Conservation (phyloP, 2,888 invertebrate genomes). For the Venusia cambrica region DNA sequence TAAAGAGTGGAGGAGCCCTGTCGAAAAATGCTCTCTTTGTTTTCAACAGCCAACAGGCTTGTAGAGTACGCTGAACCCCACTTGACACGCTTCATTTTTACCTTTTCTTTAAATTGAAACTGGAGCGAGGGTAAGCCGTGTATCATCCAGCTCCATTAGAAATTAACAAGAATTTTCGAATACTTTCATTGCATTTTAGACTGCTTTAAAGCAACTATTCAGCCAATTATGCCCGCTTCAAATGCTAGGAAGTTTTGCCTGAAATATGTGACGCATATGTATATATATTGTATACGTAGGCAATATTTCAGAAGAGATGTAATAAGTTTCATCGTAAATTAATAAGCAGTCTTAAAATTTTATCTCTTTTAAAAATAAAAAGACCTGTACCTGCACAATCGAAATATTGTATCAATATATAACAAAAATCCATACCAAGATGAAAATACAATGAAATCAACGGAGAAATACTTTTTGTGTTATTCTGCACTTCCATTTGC, state of each 20-base stretch:
- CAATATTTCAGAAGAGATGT: constrained; percentile 5
- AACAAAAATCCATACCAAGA: not conserved
- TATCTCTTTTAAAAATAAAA: too few relatives aligned
- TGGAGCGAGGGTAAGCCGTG: constrained; percentile 54
- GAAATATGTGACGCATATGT: constrained; percentile 3
- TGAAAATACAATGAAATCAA: constrained; percentile 12
- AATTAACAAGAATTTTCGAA: constrained; percentile 48
- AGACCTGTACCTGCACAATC: too few relatives aligned
- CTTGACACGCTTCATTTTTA: constrained; percentile 75
- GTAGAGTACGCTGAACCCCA: constrained; percentile 65
- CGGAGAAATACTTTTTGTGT: constrained; percentile 12
- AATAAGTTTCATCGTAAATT: too few relatives aligned
- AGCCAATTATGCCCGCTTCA: constrained; percentile 16
- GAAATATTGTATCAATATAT: too few relatives aligned
- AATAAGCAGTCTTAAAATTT: too few relatives aligned
- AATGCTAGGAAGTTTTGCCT: constrained; percentile 15
- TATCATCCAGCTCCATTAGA: constrained; percentile 53
- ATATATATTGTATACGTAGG: constrained; percentile 6
- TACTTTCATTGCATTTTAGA: constrained; percentile 26
- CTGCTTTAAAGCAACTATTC: constrained; percentile 16
- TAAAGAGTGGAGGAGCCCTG: constrained; percentile 50
- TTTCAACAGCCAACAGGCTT: constrained; percentile 65
- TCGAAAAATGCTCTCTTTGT: constrained; percentile 66
- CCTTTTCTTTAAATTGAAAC: constrained; percentile 71
- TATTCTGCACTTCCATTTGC: constrained; percentile 12